Base-by-base conservation (phyloP, 2,888 invertebrate genomes). In the Oscheius sp. region DNA sequence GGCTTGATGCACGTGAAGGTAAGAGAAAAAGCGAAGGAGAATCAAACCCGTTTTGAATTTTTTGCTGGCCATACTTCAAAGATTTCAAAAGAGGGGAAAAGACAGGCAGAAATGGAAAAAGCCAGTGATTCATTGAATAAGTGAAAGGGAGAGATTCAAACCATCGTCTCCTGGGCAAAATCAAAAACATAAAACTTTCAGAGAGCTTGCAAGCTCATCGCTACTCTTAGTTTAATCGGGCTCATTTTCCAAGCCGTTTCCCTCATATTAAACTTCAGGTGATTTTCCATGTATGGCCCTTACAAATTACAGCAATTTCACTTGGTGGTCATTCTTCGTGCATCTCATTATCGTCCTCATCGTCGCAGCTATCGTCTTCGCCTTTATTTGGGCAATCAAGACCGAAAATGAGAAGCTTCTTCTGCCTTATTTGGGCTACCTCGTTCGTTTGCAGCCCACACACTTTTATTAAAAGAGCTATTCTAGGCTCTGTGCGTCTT, bases 1-100 rank as follows among this genome's bases (percentile, higher is more conserved):
- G 73, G 74, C 25, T 68, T 70, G 23, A 74, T 75, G 70, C 78
- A 78, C 64, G 71, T 73, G 23, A 78, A 78, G 76, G 76, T 74
- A 6, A 6, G 58, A 10, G 10, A n/a, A 50, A 29, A 15, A 29
- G 5, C 23, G 5, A 39, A 25, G 25, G 15, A 63, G 27, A 29
- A 20, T n/a, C 20, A 17, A 46, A 12, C 45, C 20, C 12, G 37
- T 20, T 58, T 57, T 55, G 20, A 5, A 6, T 23, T 48, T 20
- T 23, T 48, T 48, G n/a, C 23, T 48, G 4, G 48, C 3, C n/a
- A 48, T 12, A 17, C 12, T 20, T n/a, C 4, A 20, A 8, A 42
- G 3, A 8, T 6, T 12, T 42, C n/a, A n/a, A n/a, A n/a, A n/a
- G n/a, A n/a, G n/a, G n/a, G n/a, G n/a, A n/a, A n/a, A n/a, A n/a